Percentiles rank a stretch among this genome's conserved stretches.
These are phyloP conservation scores for Drosophila anomalipes DNA, from an alignment of 2,888 invertebrate species.

Conservation along the genomic window DNA sequence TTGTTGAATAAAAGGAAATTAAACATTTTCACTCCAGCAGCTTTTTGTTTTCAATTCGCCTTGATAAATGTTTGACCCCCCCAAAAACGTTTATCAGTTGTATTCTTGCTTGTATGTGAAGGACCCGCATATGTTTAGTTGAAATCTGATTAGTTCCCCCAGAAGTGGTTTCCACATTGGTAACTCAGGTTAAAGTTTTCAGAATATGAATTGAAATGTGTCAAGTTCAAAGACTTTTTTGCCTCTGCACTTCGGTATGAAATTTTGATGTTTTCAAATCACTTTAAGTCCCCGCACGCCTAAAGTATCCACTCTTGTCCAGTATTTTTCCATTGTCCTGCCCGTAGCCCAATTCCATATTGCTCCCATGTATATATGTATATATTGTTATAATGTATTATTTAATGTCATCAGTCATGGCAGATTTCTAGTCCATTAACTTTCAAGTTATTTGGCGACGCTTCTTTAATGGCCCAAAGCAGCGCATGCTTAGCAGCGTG, in stretches of 20 bases:
- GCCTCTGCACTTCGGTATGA: not conserved
- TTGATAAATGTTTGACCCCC: slow-evolving; percentile 49
- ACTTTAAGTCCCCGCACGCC: not conserved
- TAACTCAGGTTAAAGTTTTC: not conserved
- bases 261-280: not conserved
- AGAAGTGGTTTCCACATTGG: slow-evolving; percentile 9
- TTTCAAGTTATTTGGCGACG: slow-evolving; percentile 66
- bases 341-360: not conserved
- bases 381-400: slow-evolving; percentile 45
- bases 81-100: slow-evolving; percentile 32
- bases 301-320: not conserved
- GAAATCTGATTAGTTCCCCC: not conserved
- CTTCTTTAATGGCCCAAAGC: slow-evolving; percentile 51
- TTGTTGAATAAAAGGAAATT: slow-evolving; percentile 67
- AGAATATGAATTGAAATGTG: not conserved
- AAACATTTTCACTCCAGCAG: slow-evolving; percentile 65
- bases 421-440: slow-evolving; percentile 78
- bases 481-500: slow-evolving; percentile 1
- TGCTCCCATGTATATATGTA: slow-evolving; percentile 11
- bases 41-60: slow-evolving; percentile 40
- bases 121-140: slow-evolving; percentile 38
- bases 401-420: slow-evolving; percentile 66
- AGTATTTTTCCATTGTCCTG: slow-evolving; percentile 20
- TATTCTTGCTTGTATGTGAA: slow-evolving; percentile 21
- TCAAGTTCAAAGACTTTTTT: not conserved